Evolutionary conservation across 2,113 vertebrate genomes (phyloP).

Genomic region (Lutjanus erythropterus): DNA sequence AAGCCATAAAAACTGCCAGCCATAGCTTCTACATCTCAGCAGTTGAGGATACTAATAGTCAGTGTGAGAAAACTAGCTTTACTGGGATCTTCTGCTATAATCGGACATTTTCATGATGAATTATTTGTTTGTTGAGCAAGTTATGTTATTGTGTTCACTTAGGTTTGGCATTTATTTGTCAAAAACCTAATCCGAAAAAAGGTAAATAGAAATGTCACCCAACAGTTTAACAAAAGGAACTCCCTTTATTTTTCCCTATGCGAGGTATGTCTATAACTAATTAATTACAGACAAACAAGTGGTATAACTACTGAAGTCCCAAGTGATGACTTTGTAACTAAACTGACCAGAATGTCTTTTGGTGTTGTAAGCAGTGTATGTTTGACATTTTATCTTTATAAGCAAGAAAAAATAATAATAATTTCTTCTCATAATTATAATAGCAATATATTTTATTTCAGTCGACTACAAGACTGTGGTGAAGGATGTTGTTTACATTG

Average conservation of each 20-base stretch:
- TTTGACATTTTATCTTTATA: background rate
- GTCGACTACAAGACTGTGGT: background rate
- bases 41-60: background rate
- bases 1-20: background rate
- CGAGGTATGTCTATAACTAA: background rate
- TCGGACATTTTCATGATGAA: background rate
- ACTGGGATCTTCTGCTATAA: background rate
- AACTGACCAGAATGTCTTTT: background rate
- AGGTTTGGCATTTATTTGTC: no score
- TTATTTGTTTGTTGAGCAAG: no score
- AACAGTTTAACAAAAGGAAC: background rate
- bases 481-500: conserved; percentile 55
- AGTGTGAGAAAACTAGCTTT: conserved; percentile 4
- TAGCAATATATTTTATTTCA: background rate
- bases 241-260: background rate
- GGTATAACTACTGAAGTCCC: no score
- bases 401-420: background rate
- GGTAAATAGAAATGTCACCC: background rate
- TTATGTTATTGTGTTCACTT: no score
- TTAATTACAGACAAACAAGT: no score
- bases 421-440: background rate
- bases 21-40: background rate
- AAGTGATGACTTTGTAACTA: background rate
- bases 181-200: no score
- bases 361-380: background rate